Base-by-base conservation (phyloP, 2,113 vertebrate species). In the Meleagris gallopavo region DNA sequence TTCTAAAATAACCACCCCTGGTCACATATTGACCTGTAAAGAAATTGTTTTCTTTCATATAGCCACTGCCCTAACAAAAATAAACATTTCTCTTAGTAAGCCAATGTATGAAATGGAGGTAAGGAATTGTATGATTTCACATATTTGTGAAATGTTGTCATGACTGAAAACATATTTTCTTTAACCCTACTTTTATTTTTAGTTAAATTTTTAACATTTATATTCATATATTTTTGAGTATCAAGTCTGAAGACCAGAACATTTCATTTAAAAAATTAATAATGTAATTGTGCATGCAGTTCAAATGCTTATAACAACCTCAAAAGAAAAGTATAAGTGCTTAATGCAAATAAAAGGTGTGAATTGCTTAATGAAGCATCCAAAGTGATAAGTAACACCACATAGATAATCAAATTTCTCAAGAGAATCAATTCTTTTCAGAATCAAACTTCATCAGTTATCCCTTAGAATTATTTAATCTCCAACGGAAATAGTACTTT, bases 291-390 rank as follows among this genome's bases (percentile, higher is more conserved):
- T 45, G 8, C 86, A 9, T 62, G 25, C 21, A 91, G 65, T 76
- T 93, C 79, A 91, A 50, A 79, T 76, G 16, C 9, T 90, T 94
- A 34, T 81, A 88, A 32, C 38, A 34, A 72, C 73, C 29, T 84
- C 25, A 57, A 66, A 94, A 87, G 50, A 57, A 9, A n/a, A 82
- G 34, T 71, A 85, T 34, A 71, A 87, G 34, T 50, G 12, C 29
- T 82, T 84, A 81, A 90, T 73, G 32, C 17, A 85, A 80, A 94
- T 80, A 90, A 91, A 93, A 90, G 7, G 41, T 52, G 6, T 46
- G 34, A 72, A 77, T 74, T 84, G 54, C 41, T 64, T 86, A 91
- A 62, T n/a, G 16, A 32, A 92, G 65, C 3, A 2, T 73, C 85
- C 41, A 91, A 92, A 30, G 13, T 13, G 11, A n/a, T 73, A 83